A percentile compares a stretch with the other conserved stretches of the same genome.
Conservation (phyloP, 30 jellyfish, hydroid and myxozoan species). For the Aurelia aurita region DNA sequence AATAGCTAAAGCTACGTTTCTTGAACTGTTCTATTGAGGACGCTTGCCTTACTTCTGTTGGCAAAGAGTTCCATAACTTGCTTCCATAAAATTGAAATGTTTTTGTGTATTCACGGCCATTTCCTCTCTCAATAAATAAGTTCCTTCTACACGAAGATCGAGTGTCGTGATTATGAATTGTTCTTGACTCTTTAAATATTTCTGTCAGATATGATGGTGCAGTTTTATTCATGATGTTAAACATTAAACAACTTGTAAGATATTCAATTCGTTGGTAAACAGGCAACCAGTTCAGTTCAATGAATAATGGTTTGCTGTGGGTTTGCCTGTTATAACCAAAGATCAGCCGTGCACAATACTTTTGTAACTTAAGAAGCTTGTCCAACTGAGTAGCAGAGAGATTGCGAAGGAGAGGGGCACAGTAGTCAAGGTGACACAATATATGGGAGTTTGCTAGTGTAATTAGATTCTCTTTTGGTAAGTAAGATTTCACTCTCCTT, state of each 20-base stretch:
- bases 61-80: slow-evolving; percentile 11
- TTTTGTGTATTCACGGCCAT: slow-evolving; percentile 26
- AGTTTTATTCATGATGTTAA: slow-evolving; percentile 30
- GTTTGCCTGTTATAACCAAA: slow-evolving; percentile 19
- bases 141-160: slow-evolving; percentile 19
- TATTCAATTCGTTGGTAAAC: slow-evolving; percentile 35
- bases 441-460: slow-evolving; percentile 46
- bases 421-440: slow-evolving; percentile 56
- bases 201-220: slow-evolving; percentile 52
- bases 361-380: slow-evolving; percentile 16
- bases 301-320: slow-evolving; percentile 28
- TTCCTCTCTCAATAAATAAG: slow-evolving; percentile 36
- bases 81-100: slow-evolving; percentile 13
- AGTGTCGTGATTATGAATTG: slow-evolving; percentile 17
- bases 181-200: slow-evolving; percentile 4
- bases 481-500: slow-evolving; percentile 25
- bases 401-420: slow-evolving; percentile 56
- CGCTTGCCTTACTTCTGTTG: no score
- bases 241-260: slow-evolving; percentile 29
- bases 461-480: no score
- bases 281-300: slow-evolving; percentile 49
- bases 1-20: no score
- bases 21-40: no score
- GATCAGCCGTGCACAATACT: slow-evolving; percentile 41
- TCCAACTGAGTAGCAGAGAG: slow-evolving; percentile 25